Conservation (phyloP, 2,113 vertebrate species). For the Gymnocephalus cernua region DNA sequence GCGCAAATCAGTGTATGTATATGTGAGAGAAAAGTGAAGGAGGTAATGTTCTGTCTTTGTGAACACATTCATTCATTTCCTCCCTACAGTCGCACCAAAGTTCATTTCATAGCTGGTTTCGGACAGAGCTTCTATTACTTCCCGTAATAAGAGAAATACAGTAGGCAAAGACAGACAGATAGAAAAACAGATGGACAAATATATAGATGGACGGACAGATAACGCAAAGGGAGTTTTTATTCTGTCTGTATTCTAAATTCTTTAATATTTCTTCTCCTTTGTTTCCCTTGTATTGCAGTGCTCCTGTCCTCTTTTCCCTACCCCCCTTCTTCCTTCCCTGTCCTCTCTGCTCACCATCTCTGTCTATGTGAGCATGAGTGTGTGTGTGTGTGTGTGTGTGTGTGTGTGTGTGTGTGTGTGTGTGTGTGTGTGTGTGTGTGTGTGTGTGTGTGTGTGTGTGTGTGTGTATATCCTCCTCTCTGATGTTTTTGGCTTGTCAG, state of each 20-base stretch:
- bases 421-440: slow-evolving; percentile 21
- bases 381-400: slow-evolving; percentile 21
- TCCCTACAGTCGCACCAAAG: slow-evolving; percentile 5
- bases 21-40: slow-evolving; percentile 14
- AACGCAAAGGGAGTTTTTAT: slow-evolving; percentile 5
- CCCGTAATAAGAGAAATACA: slow-evolving; percentile 32
- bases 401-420: slow-evolving; percentile 16
- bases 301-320: slow-evolving; percentile 47
- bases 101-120: slow-evolving; percentile 35
- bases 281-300: slow-evolving; percentile 28
- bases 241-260: slow-evolving; percentile 24
- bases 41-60: slow-evolving; percentile 31
- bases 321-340: slow-evolving; percentile 22
- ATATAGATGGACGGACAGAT: slow-evolving; percentile 34
- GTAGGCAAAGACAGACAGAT: slow-evolving; percentile 3
- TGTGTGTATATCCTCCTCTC: slow-evolving; percentile 47
- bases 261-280: slow-evolving; percentile 27
- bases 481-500: slow-evolving; percentile 81
- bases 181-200: slow-evolving; percentile 8
- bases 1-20: background rate
- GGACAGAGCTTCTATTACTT: slow-evolving; percentile 10
- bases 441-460: slow-evolving; percentile 14
- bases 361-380: slow-evolving; percentile 44
- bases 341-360: slow-evolving; percentile 69
- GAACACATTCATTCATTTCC: slow-evolving; percentile 36